These are phyloP conservation scores for Apis laboriosa DNA, from an alignment of 1,140 invertebrate species.

Conservation along the genomic window DNA sequence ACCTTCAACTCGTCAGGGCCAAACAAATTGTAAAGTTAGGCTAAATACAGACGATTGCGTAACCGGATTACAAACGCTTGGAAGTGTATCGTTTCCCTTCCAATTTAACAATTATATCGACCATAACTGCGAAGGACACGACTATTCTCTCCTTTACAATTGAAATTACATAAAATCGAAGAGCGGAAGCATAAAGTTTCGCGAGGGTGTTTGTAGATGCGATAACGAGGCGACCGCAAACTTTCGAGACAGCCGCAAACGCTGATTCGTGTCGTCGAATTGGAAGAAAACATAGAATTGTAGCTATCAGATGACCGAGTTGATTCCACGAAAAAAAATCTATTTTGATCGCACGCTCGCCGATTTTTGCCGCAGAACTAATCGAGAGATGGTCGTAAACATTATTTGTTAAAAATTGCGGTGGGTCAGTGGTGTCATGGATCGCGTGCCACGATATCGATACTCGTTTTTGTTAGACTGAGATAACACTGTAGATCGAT, in stretches of 20 bases:
- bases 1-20: background rate
- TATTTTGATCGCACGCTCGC: constrained; percentile 24
- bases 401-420: background rate
- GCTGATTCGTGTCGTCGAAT: constrained; percentile 39
- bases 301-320: constrained; percentile 19
- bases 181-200: constrained; percentile 44
- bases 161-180: constrained; percentile 24
- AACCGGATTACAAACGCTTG: background rate
- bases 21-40: background rate
- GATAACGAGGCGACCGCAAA: constrained; percentile 51
- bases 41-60: background rate
- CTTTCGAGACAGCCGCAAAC: constrained; percentile 44
- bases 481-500: background rate
- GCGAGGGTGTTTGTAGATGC: constrained; percentile 64
- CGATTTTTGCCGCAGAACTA: constrained; percentile 20
- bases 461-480: background rate
- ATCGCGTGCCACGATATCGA: background rate
- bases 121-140: constrained; percentile 14
- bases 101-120: constrained; percentile 20
- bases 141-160: background rate
- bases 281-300: constrained; percentile 45
- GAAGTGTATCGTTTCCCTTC: background rate
- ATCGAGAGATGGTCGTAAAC: background rate
- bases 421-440: background rate
- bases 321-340: constrained; percentile 33